phyloP scores from a whole-genome alignment of 2,797 vertebrate genomes.

The Periparus ater region DNA sequence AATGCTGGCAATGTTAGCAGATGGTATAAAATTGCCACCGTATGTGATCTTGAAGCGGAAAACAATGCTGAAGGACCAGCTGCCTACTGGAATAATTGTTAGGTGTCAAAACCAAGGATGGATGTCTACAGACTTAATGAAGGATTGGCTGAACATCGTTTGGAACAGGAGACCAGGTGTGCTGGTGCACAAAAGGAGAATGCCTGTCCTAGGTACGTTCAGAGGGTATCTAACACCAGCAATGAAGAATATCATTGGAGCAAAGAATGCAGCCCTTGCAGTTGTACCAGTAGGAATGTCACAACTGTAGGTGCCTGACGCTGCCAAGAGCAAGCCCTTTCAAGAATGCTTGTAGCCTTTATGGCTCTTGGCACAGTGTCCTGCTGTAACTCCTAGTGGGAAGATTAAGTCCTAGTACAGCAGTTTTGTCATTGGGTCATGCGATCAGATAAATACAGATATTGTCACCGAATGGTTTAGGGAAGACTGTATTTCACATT shows the following conservation, averaged over 20 bases:
- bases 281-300: not conserved
- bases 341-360: not conserved
- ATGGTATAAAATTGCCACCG: slow-evolving; percentile 70
- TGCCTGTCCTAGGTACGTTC: not conserved
- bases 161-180: slow-evolving; percentile 44
- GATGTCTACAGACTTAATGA: slow-evolving; percentile 61
- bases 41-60: slow-evolving; percentile 71
- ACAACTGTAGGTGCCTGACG: not conserved
- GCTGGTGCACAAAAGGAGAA: not conserved
- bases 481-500: not conserved
- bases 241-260: not conserved
- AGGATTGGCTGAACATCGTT: slow-evolving; percentile 29
- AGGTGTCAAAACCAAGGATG: slow-evolving; percentile 66
- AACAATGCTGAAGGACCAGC: slow-evolving; percentile 68
- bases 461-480: not conserved
- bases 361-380: not conserved
- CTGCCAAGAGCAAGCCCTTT: not conserved
- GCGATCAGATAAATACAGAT: not conserved
- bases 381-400: not conserved
- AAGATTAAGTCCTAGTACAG: not conserved
- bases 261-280: not conserved
- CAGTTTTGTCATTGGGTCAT: not conserved
- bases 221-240: not conserved
- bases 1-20: slow-evolving; percentile 60
- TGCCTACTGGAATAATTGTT: slow-evolving; percentile 68